phyloP scores from a whole-genome alignment of 2,113 vertebrate genomes.

The Turnix velox region DNA sequence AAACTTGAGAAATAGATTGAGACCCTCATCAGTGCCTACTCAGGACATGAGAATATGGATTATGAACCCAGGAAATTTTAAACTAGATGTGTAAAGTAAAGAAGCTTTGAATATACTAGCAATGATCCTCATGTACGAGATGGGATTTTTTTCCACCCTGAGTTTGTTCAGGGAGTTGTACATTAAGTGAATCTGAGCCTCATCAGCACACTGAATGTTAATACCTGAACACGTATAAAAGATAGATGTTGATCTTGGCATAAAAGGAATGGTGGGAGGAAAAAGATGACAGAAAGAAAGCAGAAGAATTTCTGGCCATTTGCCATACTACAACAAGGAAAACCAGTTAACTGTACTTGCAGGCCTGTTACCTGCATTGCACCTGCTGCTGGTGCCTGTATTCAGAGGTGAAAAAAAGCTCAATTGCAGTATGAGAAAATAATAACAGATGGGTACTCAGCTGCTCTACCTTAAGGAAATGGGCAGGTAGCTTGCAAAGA shows the following conservation, averaged over 20 bases:
- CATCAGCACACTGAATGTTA: neutral
- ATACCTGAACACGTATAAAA: neutral
- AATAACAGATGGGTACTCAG: neutral
- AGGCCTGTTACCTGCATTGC: neutral
- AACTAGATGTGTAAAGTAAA: neutral
- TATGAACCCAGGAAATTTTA: neutral
- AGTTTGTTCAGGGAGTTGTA: neutral
- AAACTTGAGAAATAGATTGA: neutral
- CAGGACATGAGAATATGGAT: neutral
- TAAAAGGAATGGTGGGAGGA: neutral
- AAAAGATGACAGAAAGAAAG: neutral
- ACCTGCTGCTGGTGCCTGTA: neutral
- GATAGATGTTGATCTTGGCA: neutral
- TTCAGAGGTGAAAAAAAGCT: neutral
- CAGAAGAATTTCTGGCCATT: neutral
- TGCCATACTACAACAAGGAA: neutral
- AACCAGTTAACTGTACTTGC: neutral
- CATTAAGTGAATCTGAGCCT: neutral
- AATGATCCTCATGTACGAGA: neutral
- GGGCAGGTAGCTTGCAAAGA: neutral
- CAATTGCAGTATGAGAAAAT: neutral
- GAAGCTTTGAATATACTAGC: neutral
- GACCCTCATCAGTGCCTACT: neutral
- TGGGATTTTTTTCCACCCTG: neutral
- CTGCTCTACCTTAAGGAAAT: neutral